A percentile compares a stretch with the other conserved stretches of the same genome.
Evolutionary conservation across 2,888 invertebrate genomes (phyloP).

Genomic region (Dynastes grantii): DNA sequence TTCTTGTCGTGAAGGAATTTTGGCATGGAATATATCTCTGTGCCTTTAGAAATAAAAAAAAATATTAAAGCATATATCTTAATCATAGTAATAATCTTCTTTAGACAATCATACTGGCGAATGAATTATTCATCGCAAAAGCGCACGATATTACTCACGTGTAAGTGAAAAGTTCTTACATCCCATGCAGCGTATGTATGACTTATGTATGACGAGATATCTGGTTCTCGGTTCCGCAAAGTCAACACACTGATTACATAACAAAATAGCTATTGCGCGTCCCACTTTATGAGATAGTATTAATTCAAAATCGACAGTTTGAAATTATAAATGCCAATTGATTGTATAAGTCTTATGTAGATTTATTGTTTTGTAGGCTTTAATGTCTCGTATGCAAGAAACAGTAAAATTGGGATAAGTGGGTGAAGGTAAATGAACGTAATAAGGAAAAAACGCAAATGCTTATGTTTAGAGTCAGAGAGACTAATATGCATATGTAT

Average conservation of each 20-base stretch:
- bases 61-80: neutral
- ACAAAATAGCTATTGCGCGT: conserved; percentile 40
- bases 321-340: conserved; percentile 41
- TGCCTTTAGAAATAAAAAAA: too few species aligned
- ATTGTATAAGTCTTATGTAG: conserved; percentile 27
- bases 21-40: too few species aligned
- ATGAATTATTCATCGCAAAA: conserved; percentile 42
- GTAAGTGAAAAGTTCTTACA: conserved; percentile 32
- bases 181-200: conserved; percentile 23
- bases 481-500: too few species aligned
- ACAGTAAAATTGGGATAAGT: conserved; percentile 18
- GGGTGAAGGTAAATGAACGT: conserved; percentile 30
- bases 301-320: conserved; percentile 43
- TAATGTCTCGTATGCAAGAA: conserved; percentile 16
- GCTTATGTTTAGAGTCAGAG: too few species aligned
- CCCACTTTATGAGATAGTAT: conserved; percentile 39
- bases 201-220: conserved; percentile 39
- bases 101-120: conserved; percentile 20
- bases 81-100: neutral
- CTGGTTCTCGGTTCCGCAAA: conserved; percentile 40
- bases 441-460: neutral
- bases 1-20: too few species aligned
- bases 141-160: conserved; percentile 34
- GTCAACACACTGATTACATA: conserved; percentile 25
- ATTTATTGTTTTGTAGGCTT: conserved; percentile 38